Percentiles rank a stretch among this genome's conserved stretches.
These are phyloP conservation scores for Cheilosia soror DNA, from an alignment of 2,888 invertebrate species.

Conservation along the genomic window DNA sequence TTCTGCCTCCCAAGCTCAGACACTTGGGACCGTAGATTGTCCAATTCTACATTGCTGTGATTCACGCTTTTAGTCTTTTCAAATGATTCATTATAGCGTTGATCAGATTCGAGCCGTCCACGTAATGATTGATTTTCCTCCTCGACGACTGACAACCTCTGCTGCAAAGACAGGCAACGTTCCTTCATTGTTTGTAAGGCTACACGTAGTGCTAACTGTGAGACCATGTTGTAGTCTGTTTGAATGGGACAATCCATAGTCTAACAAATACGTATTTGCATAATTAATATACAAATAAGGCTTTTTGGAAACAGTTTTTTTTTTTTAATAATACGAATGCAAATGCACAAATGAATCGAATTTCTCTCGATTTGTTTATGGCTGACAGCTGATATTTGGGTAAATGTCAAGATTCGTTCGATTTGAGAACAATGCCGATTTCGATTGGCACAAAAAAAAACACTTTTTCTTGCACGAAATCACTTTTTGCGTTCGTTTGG, in stretches of 20 bases:
- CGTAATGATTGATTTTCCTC: conserved; percentile 89
- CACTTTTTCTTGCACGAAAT: too few relatives aligned
- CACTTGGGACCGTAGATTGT: conserved; percentile 86
- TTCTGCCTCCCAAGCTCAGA: conserved; percentile 90
- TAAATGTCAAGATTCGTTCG: background rate
- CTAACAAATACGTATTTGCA: conserved; percentile 24
- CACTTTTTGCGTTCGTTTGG: too few relatives aligned
- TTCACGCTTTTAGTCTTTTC: conserved; percentile 23
- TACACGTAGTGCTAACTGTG: conserved; percentile 87
- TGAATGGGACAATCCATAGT: conserved; percentile 44
- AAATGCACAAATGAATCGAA: background rate
- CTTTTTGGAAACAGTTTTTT: background rate
- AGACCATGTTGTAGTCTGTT: conserved; percentile 65
- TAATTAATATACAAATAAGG: background rate
- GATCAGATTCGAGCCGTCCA: conserved; percentile 81
- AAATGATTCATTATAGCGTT: conserved; percentile 77
- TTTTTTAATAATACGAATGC: background rate
- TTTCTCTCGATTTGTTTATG: conserved; percentile 38
- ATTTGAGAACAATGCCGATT: background rate
- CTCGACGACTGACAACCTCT: conserved; percentile 88
- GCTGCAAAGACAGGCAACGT: conserved; percentile 90
- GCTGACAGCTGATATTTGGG: conserved; percentile 41
- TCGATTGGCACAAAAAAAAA: too few relatives aligned
- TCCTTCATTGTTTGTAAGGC: conserved; percentile 93
- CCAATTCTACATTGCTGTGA: conserved; percentile 83